Evolutionary conservation across 2,888 invertebrate genomes (phyloP), one percentile per base, ranked within the genome.

Genomic region (Drosophila aldrichi): DNA sequence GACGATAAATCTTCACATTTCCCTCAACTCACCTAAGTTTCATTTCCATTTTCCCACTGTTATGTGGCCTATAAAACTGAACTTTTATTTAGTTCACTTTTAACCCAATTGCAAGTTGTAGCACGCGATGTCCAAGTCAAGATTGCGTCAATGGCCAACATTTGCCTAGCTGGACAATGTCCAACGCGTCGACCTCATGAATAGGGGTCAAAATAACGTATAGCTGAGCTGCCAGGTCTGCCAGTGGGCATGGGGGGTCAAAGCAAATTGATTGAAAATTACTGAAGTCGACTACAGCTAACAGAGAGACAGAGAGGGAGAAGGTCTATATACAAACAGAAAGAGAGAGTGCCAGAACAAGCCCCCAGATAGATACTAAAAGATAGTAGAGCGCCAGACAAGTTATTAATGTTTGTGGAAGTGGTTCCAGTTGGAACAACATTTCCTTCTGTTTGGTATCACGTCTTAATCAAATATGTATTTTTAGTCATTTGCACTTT

Each of bases 61-160:
- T 10, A 38, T 16, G 5, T 14, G 38, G 16, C 9, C 52, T 22
- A 52, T 36, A 36, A 36, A 36, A 52, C 5, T 40, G 1, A 25
- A 22, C 22, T 20, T 51, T 22, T 16, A 59, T 29, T 29, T 14
- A 40, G n/a, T 66, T 65, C 59, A 16, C 22, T 22, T 79, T 58
- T 87, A 87, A 89, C 89, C 89, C 63, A 89, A 58, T 89, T 84
- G 60, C 66, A 60, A 54, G 68, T 67, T 43, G 52, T 66, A 64
- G 73, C 83, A 84, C 83, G 83, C 83, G 85, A 84, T 87, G 79
- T 78, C 85, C 84, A 57, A 56, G 55, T 43, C 10, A 71, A 73
- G 82, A 85, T 79, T 84, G 76, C 67, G 72, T 60, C 74, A 80
- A 71, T 70, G 77, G 41, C 64, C 74, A 68, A 68, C 74, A 70